Conservation (phyloP, 2,888 invertebrate genomes). For the Seladonia tumulorum region DNA sequence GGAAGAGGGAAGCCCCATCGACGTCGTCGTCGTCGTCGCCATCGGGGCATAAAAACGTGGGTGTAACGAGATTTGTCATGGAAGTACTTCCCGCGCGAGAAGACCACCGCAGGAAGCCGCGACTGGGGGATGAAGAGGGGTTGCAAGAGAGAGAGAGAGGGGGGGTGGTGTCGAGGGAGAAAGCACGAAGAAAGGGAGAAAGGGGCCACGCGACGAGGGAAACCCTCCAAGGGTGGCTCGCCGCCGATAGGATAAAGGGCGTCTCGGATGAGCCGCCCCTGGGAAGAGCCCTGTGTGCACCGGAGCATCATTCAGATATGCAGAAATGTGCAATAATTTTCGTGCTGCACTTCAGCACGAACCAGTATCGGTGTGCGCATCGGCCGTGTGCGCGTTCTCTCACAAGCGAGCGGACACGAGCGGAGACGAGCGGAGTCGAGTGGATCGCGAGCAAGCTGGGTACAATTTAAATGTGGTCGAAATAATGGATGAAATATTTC, state of each 20-base stretch:
- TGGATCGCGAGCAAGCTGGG: background rate
- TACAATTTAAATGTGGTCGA: background rate
- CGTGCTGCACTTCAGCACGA: slow-evolving; percentile 76
- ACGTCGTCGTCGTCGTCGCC: slow-evolving; percentile 54
- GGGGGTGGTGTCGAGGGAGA: background rate
- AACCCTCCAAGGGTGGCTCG: slow-evolving; percentile 54
- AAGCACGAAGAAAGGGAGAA: slow-evolving; percentile 17
- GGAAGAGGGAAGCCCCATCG: slow-evolving; percentile 70
- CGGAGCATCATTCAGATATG: slow-evolving; percentile 75
- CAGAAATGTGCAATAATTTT: slow-evolving; percentile 78
- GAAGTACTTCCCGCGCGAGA: slow-evolving; percentile 74
- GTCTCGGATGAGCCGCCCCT: slow-evolving; percentile 40
- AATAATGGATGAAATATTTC: background rate
- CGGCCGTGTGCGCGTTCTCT: slow-evolving; percentile 14
- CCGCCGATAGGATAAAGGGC: slow-evolving; percentile 58
- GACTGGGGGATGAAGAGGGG: slow-evolving; percentile 12
- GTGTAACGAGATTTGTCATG: slow-evolving; percentile 81
- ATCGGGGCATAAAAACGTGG: slow-evolving; percentile 75
- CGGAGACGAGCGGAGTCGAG: background rate
- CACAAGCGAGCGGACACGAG: background rate
- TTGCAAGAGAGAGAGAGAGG: background rate
- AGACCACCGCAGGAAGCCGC: slow-evolving; percentile 13
- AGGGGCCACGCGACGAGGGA: slow-evolving; percentile 35
- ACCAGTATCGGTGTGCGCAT: slow-evolving; percentile 50
- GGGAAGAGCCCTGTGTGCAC: slow-evolving; percentile 56